A percentile compares a stretch with the other conserved stretches of the same genome.
These are phyloP conservation scores for Pardosa pseudoannulata DNA, from an alignment of 2,888 invertebrate species.

Conservation along the genomic window DNA sequence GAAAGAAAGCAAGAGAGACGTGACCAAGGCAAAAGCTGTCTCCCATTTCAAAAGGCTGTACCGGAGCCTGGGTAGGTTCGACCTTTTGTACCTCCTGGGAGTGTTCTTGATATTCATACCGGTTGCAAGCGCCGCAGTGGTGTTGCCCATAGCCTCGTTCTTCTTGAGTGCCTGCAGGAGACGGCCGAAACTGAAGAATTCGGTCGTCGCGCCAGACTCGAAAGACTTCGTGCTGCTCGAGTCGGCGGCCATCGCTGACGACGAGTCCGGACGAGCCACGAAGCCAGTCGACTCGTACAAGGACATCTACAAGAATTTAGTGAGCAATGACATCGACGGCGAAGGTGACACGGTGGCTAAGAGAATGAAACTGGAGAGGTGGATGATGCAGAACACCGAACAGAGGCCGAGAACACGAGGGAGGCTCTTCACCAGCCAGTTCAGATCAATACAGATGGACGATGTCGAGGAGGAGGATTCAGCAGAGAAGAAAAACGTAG, in stretches of 20 bases:
- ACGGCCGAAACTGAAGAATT: neutral
- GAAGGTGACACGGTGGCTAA: conserved; percentile 25
- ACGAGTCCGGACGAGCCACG: neutral
- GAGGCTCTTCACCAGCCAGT: neutral
- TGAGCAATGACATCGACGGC: conserved; percentile 13
- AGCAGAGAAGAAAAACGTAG: neutral
- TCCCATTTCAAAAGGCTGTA: neutral
- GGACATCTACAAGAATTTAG: conserved; percentile 10
- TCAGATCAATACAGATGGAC: neutral
- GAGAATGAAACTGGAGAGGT: conserved; percentile 47
- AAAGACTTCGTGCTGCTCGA: neutral
- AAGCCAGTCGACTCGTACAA: neutral
- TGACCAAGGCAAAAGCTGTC: too few species aligned
- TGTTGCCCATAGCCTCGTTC: neutral
- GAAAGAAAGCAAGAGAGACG: too few species aligned
- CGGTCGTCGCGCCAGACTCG: neutral
- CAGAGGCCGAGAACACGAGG: neutral
- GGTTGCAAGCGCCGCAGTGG: conserved; percentile 1
- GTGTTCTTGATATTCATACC: conserved; percentile 39
- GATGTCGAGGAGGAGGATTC: neutral
- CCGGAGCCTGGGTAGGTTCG: neutral
- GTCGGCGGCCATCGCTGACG: neutral
- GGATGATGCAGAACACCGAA: conserved; percentile 13
- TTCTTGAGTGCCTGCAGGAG: neutral
- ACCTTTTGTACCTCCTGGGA: conserved; percentile 2